Evolutionary conservation across 37 sponge, comb jelly and placozoan genomes (phyloP).

Genomic region (Crambe crambe): DNA sequence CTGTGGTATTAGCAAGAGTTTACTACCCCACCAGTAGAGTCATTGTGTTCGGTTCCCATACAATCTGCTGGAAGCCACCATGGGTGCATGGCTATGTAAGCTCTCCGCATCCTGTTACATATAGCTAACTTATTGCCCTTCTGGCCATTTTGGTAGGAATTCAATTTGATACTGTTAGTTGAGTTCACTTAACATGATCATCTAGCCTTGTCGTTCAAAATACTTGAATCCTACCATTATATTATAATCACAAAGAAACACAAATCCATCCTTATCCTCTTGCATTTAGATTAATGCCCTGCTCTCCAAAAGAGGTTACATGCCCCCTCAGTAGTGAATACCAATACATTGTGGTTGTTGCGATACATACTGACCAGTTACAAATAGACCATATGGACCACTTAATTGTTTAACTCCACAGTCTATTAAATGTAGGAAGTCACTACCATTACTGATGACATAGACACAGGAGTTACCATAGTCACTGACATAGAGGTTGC

Average conservation of each 20-base stretch:
- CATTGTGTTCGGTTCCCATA: constrained; percentile 89
- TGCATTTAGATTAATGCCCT: not conserved
- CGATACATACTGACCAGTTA: not conserved
- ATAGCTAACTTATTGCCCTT: not conserved
- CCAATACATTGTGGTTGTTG: no score
- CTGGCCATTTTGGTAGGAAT: no score
- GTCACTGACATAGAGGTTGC: no score
- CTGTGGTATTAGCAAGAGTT: no score
- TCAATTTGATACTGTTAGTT: no score
- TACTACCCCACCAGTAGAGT: constrained; percentile 84
- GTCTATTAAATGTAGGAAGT: not conserved
- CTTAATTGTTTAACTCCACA: not conserved
- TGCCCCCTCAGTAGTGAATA: no score
- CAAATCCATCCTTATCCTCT: not conserved
- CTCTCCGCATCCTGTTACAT: not conserved
- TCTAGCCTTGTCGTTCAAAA: no score
- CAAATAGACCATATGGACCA: not conserved
- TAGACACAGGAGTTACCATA: not conserved
- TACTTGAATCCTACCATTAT: not conserved
- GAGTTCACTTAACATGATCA: no score
- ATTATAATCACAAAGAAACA: constrained; percentile 2
- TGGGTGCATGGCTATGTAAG: not conserved
- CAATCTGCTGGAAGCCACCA: constrained; percentile 89
- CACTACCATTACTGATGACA: no score
- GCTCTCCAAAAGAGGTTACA: no score